These are phyloP conservation scores for Dolomedes plantarius DNA, from an alignment of 2,888 invertebrate species.

Conservation along the genomic window DNA sequence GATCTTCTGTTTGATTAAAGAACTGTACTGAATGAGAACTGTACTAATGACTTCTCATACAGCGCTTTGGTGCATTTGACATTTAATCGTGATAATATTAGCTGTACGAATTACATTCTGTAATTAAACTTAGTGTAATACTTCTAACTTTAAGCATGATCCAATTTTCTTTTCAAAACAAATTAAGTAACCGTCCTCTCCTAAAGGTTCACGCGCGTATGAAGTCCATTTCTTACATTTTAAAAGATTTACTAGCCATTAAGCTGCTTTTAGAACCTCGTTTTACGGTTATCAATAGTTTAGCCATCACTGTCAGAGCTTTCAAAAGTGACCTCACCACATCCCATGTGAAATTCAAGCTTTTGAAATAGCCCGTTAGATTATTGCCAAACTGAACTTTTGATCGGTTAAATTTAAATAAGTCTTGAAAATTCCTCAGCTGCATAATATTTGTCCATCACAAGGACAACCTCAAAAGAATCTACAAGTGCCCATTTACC, in stretches of 20 bases:
- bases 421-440: neutral
- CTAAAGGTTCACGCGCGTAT: too few species aligned
- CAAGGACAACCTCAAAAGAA: neutral
- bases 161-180: too few species aligned
- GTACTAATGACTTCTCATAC: too few species aligned
- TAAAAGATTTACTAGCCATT: neutral
- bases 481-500: neutral
- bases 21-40: too few species aligned
- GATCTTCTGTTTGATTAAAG: too few species aligned
- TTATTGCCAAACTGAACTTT: neutral
- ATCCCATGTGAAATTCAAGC: neutral
- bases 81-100: too few species aligned
- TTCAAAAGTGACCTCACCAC: neutral
- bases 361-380: slow-evolving; percentile 1
- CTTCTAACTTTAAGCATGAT: too few species aligned
- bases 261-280: neutral
- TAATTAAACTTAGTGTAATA: too few species aligned
- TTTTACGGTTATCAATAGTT: neutral
- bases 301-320: too few species aligned
- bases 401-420: slow-evolving; percentile 8
- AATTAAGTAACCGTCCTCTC: too few species aligned
- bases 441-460: neutral
- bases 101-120: too few species aligned
- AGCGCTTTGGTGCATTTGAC: too few species aligned
- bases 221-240: neutral